A percentile compares a stretch with the other conserved stretches of the same genome.
Conservation (phyloP, 2,113 vertebrate genomes). For the Cervus canadensis region DNA sequence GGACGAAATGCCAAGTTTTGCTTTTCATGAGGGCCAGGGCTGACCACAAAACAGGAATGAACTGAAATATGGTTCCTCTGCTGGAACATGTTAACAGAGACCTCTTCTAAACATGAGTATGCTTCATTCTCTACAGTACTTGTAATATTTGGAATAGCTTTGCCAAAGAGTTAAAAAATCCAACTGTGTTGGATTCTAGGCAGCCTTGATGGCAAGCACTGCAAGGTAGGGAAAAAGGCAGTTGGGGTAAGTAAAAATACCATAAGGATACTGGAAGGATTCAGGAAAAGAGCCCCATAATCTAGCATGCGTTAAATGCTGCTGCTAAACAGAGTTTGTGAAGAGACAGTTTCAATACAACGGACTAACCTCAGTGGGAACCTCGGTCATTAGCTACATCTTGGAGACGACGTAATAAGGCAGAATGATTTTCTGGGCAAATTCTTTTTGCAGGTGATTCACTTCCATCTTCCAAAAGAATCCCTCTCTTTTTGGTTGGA, state of each 20-base stretch:
- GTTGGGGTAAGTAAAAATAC: neutral
- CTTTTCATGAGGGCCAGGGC: conserved; percentile 1
- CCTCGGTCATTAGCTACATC: conserved; percentile 94
- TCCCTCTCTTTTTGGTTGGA: conserved; percentile 91
- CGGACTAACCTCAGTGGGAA: conserved; percentile 82
- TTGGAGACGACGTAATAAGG: conserved; percentile 89
- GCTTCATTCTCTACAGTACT: neutral
- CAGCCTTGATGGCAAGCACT: conserved; percentile 36
- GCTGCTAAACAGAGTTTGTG: neutral
- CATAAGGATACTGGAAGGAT: neutral
- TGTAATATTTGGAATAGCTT: neutral
- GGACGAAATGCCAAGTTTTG: neutral
- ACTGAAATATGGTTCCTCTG: neutral
- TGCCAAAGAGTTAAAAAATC: conserved; percentile 25
- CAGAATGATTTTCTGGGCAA: conserved; percentile 91
- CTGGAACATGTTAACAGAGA: neutral
- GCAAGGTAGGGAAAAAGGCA: conserved; percentile 18
- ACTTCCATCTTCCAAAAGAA: conserved; percentile 87
- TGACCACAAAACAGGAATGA: neutral
- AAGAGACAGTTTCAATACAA: neutral
- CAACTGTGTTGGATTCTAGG: neutral
- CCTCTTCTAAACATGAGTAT: neutral
- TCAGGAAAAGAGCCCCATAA: neutral
- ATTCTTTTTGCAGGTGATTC: conserved; percentile 92
- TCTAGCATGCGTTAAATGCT: conserved; percentile 13